These are phyloP conservation scores for Drosophila helvetica DNA, from an alignment of 2,888 invertebrate species.

Conservation along the genomic window DNA sequence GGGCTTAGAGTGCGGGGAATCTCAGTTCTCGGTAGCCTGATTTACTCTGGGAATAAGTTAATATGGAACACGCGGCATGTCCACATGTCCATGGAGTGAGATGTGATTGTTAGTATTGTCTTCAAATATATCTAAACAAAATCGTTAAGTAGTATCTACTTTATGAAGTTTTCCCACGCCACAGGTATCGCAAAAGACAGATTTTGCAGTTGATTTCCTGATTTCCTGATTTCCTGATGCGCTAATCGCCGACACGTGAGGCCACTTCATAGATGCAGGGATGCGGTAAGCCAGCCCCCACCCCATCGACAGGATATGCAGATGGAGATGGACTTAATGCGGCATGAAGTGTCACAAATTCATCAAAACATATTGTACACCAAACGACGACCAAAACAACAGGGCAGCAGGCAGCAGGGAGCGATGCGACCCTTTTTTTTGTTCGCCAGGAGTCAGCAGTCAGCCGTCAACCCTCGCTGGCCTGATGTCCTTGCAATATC, in stretches of 20 bases:
- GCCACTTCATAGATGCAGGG: slow-evolving; percentile 62
- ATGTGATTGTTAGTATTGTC: background rate
- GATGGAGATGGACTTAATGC: slow-evolving; percentile 58
- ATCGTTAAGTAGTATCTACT: no score
- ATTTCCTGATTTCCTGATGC: slow-evolving; percentile 7
- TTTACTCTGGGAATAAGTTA: slow-evolving; percentile 43
- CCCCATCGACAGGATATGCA: slow-evolving; percentile 17
- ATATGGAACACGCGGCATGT: slow-evolving; percentile 7
- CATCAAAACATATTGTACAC: slow-evolving; percentile 74
- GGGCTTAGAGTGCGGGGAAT: slow-evolving; percentile 9
- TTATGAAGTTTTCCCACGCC: slow-evolving; percentile 48
- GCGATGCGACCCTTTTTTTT: background rate
- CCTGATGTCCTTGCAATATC: slow-evolving; percentile 40
- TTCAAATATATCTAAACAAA: background rate
- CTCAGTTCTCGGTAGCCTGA: slow-evolving; percentile 7
- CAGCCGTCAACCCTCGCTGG: slow-evolving; percentile 41
- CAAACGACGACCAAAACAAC: slow-evolving; percentile 57
- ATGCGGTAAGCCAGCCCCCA: slow-evolving; percentile 39
- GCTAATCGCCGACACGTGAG: slow-evolving; percentile 80
- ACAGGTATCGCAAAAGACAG: slow-evolving; percentile 59
- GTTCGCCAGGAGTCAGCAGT: slow-evolving; percentile 14
- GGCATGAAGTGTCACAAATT: slow-evolving; percentile 82
- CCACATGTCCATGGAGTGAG: background rate
- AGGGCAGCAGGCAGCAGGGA: slow-evolving; percentile 36
- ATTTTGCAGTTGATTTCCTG: background rate